Conservation (phyloP, 2,888 invertebrate genomes). For the Drosophila mimica region DNA sequence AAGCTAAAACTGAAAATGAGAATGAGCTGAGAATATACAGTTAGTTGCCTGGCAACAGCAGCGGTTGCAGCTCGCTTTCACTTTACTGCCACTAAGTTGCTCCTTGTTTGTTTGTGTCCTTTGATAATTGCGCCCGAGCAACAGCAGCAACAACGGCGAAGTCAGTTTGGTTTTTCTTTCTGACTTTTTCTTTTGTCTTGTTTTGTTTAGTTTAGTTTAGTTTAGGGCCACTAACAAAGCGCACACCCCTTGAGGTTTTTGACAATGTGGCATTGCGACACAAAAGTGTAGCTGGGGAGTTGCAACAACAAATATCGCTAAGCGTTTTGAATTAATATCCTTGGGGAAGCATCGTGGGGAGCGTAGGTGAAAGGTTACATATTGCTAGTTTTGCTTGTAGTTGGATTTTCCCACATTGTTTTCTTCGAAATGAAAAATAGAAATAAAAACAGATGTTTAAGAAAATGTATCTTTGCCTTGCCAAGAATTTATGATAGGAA, state of each 20-base stretch:
- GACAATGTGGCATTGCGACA: conserved; percentile 7
- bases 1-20: conserved; percentile 27
- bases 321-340: conserved; percentile 18
- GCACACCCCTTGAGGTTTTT: conserved; percentile 33
- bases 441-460: neutral
- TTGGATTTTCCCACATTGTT: neutral
- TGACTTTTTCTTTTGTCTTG: neutral
- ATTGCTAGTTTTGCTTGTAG: neutral
- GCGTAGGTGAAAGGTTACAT: conserved; percentile 5
- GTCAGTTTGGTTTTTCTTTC: conserved; percentile 14
- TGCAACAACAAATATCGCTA: conserved; percentile 10
- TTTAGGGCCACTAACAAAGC: conserved; percentile 38
- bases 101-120: conserved; percentile 45
- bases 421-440: neutral
- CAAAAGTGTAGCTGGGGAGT: conserved; percentile 18
- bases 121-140: conserved; percentile 63
- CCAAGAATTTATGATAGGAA: neutral
- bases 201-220: conserved; percentile 18
- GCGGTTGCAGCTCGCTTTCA: conserved; percentile 41
- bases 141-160: conserved; percentile 44
- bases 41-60: conserved; percentile 27
- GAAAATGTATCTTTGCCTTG: neutral
- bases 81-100: conserved; percentile 60
- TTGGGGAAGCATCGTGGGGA: neutral
- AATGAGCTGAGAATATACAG: neutral